Evolutionary conservation across 2,113 vertebrate species (phyloP).

Genomic region (Strix aluco): DNA sequence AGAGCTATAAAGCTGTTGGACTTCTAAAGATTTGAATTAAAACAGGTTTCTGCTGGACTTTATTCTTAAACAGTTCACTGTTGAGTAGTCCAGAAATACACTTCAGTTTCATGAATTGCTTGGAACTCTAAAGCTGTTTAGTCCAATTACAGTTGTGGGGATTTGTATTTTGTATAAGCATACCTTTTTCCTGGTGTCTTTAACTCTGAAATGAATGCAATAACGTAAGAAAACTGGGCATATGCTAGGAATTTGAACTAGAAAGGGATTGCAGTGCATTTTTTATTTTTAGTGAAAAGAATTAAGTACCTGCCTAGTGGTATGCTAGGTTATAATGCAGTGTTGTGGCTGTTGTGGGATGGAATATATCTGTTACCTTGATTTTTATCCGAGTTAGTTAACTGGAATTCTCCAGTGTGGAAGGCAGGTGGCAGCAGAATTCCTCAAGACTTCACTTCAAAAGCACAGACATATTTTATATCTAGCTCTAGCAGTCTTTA

Average conservation of each 20-base stretch:
- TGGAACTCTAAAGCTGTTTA: background rate
- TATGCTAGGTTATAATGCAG: background rate
- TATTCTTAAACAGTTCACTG: background rate
- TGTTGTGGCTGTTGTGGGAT: background rate
- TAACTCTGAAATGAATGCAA: background rate
- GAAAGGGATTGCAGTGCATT: background rate
- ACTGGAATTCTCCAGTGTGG: background rate
- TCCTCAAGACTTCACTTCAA: background rate
- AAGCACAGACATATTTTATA: background rate
- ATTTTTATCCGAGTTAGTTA: background rate
- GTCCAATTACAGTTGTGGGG: background rate
- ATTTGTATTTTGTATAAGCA: background rate
- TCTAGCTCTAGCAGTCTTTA: background rate
- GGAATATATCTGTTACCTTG: background rate
- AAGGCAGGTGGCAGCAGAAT: conserved; percentile 42
- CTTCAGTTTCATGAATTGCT: background rate
- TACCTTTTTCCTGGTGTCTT: background rate
- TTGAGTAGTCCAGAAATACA: background rate
- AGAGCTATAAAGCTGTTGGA: background rate
- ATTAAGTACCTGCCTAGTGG: background rate
- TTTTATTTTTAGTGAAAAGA: background rate
- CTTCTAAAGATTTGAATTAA: background rate
- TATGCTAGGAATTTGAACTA: background rate
- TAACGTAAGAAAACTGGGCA: background rate
- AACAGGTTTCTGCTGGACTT: background rate